Evolutionary conservation across 2,797 vertebrate species (phyloP).

Genomic region (Sebastes kiyomatsui): DNA sequence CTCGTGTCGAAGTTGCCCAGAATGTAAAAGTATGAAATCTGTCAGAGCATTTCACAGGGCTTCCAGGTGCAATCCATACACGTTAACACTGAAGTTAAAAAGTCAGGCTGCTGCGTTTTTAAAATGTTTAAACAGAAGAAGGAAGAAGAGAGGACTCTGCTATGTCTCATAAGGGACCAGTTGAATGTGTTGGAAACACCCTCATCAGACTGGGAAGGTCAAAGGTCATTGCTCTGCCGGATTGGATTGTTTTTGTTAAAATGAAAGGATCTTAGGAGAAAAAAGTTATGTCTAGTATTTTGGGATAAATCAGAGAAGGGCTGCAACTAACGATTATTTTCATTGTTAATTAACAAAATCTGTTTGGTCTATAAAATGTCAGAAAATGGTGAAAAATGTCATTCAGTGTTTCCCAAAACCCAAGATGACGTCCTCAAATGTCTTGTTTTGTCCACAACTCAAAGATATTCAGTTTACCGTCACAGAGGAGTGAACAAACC

Average conservation of each 20-base stretch:
- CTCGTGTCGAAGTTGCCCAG: constrained; percentile 64
- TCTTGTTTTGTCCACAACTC: no score
- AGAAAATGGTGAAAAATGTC: no score
- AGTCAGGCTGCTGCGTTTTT: constrained; percentile 15
- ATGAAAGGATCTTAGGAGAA: not conserved
- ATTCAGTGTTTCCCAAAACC: no score
- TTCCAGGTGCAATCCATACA: constrained; percentile 69
- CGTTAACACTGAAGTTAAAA: constrained; percentile 46
- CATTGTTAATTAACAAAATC: no score
- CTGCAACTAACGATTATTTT: no score
- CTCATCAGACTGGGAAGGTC: constrained; percentile 9
- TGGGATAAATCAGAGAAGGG: not conserved
- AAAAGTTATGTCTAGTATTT: not conserved
- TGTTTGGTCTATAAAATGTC: no score
- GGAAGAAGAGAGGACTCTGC: constrained; percentile 16
- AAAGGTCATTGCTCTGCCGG: constrained; percentile 4
- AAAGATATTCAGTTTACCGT: no score
- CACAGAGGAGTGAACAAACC: no score
- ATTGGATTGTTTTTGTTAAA: not conserved
- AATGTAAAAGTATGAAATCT: constrained; percentile 75
- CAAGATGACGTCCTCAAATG: no score
- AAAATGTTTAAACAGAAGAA: constrained; percentile 37
- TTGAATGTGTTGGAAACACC: constrained; percentile 24
- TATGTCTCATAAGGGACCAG: not conserved
- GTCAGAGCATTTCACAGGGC: constrained; percentile 65